Conservation (phyloP, 2,888 invertebrate species). For the Athripsodes cinereus region DNA sequence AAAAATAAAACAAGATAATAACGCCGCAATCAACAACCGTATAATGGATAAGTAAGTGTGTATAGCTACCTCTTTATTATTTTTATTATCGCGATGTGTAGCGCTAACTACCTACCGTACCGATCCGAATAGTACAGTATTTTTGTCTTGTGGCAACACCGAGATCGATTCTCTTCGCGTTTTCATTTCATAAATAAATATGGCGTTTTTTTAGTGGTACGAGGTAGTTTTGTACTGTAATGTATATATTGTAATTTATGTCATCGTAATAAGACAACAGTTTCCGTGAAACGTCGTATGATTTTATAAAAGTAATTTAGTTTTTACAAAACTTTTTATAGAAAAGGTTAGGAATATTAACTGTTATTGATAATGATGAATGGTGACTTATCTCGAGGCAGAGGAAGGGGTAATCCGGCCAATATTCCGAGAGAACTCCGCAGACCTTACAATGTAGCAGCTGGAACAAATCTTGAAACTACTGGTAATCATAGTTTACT, state of each 20-base stretch:
- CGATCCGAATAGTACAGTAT: neutral
- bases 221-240: neutral
- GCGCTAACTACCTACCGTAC: no score
- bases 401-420: conserved; percentile 44
- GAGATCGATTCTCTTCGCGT: conserved; percentile 18
- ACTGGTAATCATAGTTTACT: conserved; percentile 7
- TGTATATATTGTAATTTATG: neutral
- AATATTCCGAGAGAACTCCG: conserved; percentile 47
- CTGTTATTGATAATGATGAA: conserved; percentile 41
- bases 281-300: neutral
- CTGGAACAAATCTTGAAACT: conserved; percentile 8
- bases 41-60: no score
- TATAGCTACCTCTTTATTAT: no score
- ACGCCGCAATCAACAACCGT: no score
- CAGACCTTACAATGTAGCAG: conserved; percentile 37
- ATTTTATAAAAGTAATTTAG: conserved; percentile 18
- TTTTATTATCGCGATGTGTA: no score
- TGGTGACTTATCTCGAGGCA: conserved; percentile 48
- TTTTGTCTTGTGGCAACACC: conserved; percentile 9
- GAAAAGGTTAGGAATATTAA: conserved; percentile 21
- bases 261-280: neutral
- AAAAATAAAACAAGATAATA: no score
- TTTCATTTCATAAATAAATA: conserved; percentile 24
- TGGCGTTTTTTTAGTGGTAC: conserved; percentile 15
- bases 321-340: conserved; percentile 16